Base-by-base conservation (phyloP, 2,113 vertebrate species). In the Taurulus bubalis region DNA sequence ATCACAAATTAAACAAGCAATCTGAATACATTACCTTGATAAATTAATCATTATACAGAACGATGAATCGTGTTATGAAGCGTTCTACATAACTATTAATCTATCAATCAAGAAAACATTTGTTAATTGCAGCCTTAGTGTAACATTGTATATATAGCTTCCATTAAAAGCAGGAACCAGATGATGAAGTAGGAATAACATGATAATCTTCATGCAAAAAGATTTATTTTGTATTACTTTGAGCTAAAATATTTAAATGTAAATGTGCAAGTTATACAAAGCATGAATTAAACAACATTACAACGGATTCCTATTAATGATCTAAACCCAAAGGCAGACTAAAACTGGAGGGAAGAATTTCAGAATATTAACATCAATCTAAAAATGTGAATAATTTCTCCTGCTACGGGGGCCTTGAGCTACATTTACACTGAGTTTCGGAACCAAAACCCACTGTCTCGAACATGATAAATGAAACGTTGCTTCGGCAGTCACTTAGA, bases 261-360 rank as follows among this genome's bases (percentile, higher is more conserved):
- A 69, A 42, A 3, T 58, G 62, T 68, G 71, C 49, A 62, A 70
- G 34, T 73, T 30, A 51, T 11, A 70, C 18, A 11, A 70, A 26
- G 73, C 66, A 79, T 80, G 38, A 64, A 80, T 82, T 73, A 69
- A 76, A 80, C 7, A 71, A 69, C 42, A 18, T 55, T 72, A 45
- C 60, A 65, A 58, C 22, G 22, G 22, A 36, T 71, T 65, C 36
- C 53, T 60, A 66, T 82, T 64, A 51, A 80, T 84, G 34, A 63
- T 74, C 71, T 68, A 69, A 28, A 55, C 34, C 67, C 60, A 42
- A 66, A 47, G 14, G 40, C 67, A 42, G 55, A 7, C 18, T 69
- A 49, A 69, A 71, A 59, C 67, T 70, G 2, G n/a, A 70, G 56
- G 34, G 72, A 14, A 73, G 38, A 51, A 18, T 30, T 65, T 34